Evolutionary conservation across 2,797 vertebrate species (phyloP), one percentile per base, ranked within the genome.

Genomic region (Rhadinocentrus ornatus): DNA sequence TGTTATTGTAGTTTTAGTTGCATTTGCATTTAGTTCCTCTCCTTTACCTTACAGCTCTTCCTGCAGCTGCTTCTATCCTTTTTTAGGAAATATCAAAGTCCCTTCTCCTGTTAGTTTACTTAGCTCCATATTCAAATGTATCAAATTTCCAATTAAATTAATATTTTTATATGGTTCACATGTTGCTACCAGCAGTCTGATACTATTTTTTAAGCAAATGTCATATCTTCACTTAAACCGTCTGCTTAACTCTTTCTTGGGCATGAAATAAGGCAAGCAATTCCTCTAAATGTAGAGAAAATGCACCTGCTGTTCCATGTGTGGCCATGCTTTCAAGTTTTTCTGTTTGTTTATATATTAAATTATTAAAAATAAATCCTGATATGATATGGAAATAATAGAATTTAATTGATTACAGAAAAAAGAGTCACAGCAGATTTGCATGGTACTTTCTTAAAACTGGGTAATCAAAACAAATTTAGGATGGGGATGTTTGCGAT

Each of bases 391-490:
- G 46, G 46, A n/a, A 50, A 22, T 48, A 1, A 11, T 48, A 48
- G 20, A 48, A 9, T 48, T 48, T 53, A 2, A 13, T 6, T 22
- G 2, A 50, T 53, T 26, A 64, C 16, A 56, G 50, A 34, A 55
- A 71, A 44, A 37, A 66, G 46, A 34, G 65, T 11, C 50, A 0
- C 22, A 18, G 10, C 41, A 73, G n/a, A 10, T 56, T n/a, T 48
- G 15, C 6, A 0, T 46, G 26, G 9, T 37, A 1, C 22, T 81
- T 75, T 60, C 61, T 12, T 55, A 57, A 37, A 78, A 69, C 62
- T 2, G 3, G 60, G 0, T 9, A 12, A 66, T 79, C 71, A 61
- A 78, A 73, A 60, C 50, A 63, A 76, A 82, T 69, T 0, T 66
- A 65, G 4, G 8, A n/a, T 16, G n/a, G 22, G 32, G 13, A 26